Conservation (phyloP, 1,140 invertebrate genomes). For the Bombus waltoni region DNA sequence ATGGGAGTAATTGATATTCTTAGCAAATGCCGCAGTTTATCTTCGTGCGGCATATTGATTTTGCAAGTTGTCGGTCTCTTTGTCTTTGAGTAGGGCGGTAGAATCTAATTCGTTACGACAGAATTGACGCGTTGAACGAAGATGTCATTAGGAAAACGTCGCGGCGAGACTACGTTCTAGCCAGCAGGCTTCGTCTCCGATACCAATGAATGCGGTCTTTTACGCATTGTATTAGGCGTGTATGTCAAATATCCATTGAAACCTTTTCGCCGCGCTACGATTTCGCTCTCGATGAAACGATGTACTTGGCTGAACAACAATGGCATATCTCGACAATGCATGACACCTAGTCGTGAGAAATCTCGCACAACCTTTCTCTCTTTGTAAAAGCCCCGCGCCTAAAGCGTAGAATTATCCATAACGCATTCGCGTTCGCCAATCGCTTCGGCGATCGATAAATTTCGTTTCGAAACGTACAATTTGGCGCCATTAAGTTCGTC, state of each 20-base stretch:
- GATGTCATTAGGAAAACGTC: neutral
- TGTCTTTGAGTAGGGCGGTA: neutral
- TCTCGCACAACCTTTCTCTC: neutral
- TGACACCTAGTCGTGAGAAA: neutral
- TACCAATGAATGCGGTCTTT: neutral
- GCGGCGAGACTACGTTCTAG: too few relatives aligned
- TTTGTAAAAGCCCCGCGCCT: neutral
- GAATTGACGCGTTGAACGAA: neutral
- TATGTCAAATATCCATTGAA: neutral
- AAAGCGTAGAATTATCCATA: neutral
- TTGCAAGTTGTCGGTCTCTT: neutral
- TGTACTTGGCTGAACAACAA: neutral
- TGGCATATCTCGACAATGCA: slow-evolving; percentile 1
- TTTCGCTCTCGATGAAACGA: neutral
- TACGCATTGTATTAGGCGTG: too few relatives aligned
- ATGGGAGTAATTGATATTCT: neutral
- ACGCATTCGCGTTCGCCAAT: neutral
- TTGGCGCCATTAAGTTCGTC: neutral
- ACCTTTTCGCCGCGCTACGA: slow-evolving; percentile 14
- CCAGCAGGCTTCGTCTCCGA: neutral
- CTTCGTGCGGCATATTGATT: neutral
- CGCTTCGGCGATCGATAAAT: neutral
- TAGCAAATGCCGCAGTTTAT: neutral
- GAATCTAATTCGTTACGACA: neutral
- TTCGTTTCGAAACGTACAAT: neutral